Evolutionary conservation across 1,140 invertebrate species (phyloP).

Genomic region (Cephus cinctus): DNA sequence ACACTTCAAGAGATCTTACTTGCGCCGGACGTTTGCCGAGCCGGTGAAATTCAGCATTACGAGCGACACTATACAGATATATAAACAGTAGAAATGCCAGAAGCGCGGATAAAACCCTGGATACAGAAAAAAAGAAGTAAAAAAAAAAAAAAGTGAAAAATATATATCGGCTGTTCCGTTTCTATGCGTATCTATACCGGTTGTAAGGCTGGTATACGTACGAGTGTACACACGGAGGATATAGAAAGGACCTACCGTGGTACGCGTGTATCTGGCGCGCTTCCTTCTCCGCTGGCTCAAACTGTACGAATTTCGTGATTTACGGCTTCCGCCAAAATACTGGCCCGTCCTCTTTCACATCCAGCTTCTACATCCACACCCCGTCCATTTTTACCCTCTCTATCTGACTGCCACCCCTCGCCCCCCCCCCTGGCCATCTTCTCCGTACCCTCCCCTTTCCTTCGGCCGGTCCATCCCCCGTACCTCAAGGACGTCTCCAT

Average conservation of each 20-base stretch:
- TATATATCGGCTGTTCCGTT: neutral
- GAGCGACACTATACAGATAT: slow-evolving; percentile 8
- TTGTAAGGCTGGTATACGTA: no score
- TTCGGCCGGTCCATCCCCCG: no score
- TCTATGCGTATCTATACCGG: no score
- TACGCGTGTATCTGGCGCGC: neutral
- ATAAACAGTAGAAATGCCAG: slow-evolving; percentile 5
- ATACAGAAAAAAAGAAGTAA: neutral
- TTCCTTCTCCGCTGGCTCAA: slow-evolving; percentile 13
- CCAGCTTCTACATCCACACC: no score
- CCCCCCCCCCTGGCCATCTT: neutral
- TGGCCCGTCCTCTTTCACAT: slow-evolving; percentile 6
- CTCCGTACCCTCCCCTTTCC: no score
- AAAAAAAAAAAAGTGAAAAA: neutral
- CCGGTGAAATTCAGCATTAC: slow-evolving; percentile 24
- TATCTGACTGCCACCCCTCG: slow-evolving; percentile 3
- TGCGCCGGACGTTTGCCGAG: slow-evolving; percentile 23
- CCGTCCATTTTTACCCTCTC: slow-evolving; percentile 13
- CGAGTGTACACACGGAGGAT: no score
- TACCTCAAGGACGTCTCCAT: no score
- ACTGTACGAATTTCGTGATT: no score
- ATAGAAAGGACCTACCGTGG: no score
- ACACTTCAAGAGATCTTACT: slow-evolving; percentile 36
- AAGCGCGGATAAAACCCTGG: no score
- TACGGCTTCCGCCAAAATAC: no score